phyloP scores from a whole-genome alignment of 2,113 vertebrate genomes.

The Percina caprodes region DNA sequence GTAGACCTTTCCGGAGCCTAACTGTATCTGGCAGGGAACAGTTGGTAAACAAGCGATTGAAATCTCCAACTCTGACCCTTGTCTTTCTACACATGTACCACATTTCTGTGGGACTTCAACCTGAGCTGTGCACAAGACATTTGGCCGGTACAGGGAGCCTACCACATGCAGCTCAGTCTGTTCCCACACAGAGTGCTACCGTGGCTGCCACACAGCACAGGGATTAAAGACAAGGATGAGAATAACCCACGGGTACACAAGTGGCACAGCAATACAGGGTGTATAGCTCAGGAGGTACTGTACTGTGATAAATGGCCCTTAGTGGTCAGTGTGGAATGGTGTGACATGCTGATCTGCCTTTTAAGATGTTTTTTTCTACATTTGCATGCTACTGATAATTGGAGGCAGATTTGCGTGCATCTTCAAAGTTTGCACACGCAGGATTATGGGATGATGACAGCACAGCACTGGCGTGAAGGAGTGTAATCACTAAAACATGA shows the following conservation, averaged over 20 bases:
- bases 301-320: slow-evolving; percentile 22
- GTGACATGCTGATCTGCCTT: background rate
- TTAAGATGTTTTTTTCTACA: background rate
- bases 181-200: slow-evolving; percentile 58
- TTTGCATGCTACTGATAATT: background rate
- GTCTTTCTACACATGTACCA: slow-evolving; percentile 58
- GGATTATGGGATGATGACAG: slow-evolving; percentile 3
- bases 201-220: slow-evolving; percentile 18
- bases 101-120: slow-evolving; percentile 40
- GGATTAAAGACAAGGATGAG: slow-evolving; percentile 48
- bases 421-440: background rate
- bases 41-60: slow-evolving; percentile 45
- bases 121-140: slow-evolving; percentile 22
- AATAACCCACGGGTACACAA: slow-evolving; percentile 26
- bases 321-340: slow-evolving; percentile 28
- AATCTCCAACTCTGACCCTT: slow-evolving; percentile 30
- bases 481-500: slow-evolving; percentile 17
- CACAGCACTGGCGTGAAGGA: background rate
- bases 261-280: slow-evolving; percentile 28
- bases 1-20: slow-evolving; percentile 15
- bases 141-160: slow-evolving; percentile 48
- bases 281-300: slow-evolving; percentile 5
- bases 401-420: background rate
- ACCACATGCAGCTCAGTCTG: slow-evolving; percentile 53
- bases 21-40: slow-evolving; percentile 32